Conservation (phyloP, 2,888 invertebrate genomes). For the Neoitamus cyanurus region DNA sequence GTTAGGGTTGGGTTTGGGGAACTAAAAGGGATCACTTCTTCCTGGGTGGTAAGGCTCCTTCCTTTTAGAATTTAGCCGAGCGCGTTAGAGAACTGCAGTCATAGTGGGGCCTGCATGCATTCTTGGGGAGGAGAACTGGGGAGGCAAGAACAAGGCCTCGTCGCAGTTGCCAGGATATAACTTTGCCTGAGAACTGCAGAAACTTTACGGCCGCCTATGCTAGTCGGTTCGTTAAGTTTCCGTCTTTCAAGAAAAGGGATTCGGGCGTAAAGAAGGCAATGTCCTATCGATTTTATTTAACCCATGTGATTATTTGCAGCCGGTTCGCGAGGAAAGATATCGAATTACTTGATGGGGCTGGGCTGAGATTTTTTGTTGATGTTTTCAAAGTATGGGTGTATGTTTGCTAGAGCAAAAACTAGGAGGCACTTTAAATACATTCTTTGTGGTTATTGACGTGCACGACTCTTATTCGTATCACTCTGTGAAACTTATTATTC, state of each 20-base stretch:
- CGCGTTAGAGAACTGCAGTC: conserved; percentile 7
- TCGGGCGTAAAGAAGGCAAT: not conserved
- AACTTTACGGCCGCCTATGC: not conserved
- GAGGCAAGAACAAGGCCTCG: not conserved
- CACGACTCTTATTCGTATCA: too few species aligned
- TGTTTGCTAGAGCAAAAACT: too few species aligned
- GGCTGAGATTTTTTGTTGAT: not conserved
- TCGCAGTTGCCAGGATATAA: not conserved
- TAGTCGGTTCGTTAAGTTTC: not conserved
- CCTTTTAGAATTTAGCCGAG: not conserved
- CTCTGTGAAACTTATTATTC: too few species aligned
- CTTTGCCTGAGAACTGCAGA: conserved; percentile 13
- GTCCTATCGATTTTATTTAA: conserved; percentile 28
- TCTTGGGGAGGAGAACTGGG: not conserved
- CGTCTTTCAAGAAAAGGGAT: not conserved
- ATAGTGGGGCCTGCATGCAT: not conserved
- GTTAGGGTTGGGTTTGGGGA: not conserved
- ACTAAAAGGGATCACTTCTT: not conserved
- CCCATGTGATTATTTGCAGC: conserved; percentile 27
- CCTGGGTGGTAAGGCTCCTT: not conserved
- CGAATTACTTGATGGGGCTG: not conserved
- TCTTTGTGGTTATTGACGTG: too few species aligned
- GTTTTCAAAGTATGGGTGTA: not conserved
- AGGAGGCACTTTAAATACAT: too few species aligned
- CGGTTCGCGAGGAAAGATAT: not conserved